Evolutionary conservation across 2,113 vertebrate genomes (phyloP), one percentile per base, ranked within the genome.

Genomic region (Pao palembangensis): DNA sequence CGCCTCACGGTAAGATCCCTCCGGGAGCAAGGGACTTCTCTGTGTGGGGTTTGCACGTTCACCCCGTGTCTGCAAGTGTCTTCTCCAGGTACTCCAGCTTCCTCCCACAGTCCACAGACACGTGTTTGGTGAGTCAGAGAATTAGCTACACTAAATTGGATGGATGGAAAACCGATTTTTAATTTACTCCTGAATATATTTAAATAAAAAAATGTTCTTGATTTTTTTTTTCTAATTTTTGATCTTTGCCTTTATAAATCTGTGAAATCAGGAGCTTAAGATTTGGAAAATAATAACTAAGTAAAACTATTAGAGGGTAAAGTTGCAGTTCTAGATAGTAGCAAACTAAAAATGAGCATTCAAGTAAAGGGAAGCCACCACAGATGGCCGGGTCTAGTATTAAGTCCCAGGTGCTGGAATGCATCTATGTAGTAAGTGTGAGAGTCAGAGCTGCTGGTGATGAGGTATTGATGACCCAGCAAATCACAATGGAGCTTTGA

Each of bases 401-500:
- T 11, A 61, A 67, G 43, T 38, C 55, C 17, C 38, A 44, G 43
- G 16, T 44, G 16, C 56, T 64, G 58, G n/a, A 21, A 10, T 38
- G 15, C 48, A 7, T 53, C 46, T 55, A 44, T 54, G 54, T 48
- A 49, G 20, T 31, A n/a, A 17, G 21, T 34, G 21, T 55, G 49
- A 56, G 46, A 49, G 12, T 17, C 31, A 21, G 25, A 21, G 20
- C 47, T 25, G 20, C 4, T 5, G 28, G 42, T 21, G 21, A 5
- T 1, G 2, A 10, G 49, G 8, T 19, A 46, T 58, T 41, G 55
- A 13, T 67, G 67, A 67, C 53, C 43, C 55, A 38, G 58, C 65
- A 54, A 19, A 21, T 71, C 55, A 69, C 42, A 55, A 47, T 46
- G 10, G 21, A 61, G 52, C 55, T 61, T 72, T 46, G 44, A 14